Conservation (phyloP, 2,113 vertebrate genomes). For the Microcebus griseorufus region DNA sequence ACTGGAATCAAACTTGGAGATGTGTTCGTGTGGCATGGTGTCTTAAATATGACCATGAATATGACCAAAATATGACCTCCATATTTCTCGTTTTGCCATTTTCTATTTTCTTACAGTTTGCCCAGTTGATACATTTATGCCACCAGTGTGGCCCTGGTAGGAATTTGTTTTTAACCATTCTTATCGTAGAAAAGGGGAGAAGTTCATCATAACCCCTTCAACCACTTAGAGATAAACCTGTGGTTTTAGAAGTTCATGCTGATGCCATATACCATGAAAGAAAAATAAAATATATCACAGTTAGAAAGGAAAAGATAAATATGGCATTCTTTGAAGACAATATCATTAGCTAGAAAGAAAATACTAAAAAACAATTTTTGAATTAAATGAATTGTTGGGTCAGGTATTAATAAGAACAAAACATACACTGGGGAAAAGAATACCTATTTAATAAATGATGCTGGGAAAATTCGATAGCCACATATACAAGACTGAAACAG, state of each 20-base stretch:
- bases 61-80: background rate
- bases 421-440: too few species aligned
- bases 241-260: background rate
- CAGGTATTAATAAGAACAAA: background rate
- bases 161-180: background rate
- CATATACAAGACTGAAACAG: too few species aligned
- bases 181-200: background rate
- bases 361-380: background rate
- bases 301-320: background rate
- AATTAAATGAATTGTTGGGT: background rate
- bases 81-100: background rate
- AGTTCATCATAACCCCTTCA: background rate
- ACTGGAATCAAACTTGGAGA: background rate
- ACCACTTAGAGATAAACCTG: background rate
- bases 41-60: too few species aligned
- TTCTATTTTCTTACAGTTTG: background rate
- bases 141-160: background rate
- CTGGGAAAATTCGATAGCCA: too few species aligned
- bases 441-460: too few species aligned
- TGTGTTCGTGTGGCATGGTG: background rate
- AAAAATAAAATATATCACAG: background rate
- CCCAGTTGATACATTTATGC: background rate
- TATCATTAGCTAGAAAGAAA: background rate
- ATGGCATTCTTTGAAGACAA: background rate
- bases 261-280: background rate